phyloP scores from a whole-genome alignment of 1,140 invertebrate species.

The Lamellibrachia luymesi region DNA sequence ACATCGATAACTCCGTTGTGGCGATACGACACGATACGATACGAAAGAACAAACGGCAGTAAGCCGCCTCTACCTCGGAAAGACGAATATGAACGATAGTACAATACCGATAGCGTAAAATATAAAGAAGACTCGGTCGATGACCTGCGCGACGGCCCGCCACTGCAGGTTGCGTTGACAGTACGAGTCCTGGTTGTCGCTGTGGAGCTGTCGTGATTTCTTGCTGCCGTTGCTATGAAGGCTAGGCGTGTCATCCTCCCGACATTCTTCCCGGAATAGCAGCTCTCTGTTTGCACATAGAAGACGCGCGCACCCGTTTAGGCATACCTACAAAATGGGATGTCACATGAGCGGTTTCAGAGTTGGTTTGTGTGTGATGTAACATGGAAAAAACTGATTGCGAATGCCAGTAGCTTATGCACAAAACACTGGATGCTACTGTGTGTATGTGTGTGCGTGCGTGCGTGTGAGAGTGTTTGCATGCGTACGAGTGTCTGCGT shows the following conservation, averaged over 20 bases:
- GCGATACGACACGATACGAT: too few species aligned
- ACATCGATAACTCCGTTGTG: too few species aligned
- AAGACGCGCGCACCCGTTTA: background rate
- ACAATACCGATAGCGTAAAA: conserved; percentile 49
- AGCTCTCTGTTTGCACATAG: background rate
- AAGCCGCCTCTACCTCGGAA: conserved; percentile 8
- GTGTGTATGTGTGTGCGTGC: too few species aligned
- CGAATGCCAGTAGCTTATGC: too few species aligned
- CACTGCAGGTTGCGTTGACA: conserved; percentile 36
- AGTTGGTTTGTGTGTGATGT: background rate
- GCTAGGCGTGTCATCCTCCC: background rate
- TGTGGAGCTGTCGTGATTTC: background rate
- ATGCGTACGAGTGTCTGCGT: background rate
- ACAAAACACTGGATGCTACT: too few species aligned
- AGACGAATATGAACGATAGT: conserved; percentile 37
- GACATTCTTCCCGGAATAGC: conserved; percentile 1
- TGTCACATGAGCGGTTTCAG: background rate
- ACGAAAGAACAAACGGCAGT: too few species aligned
- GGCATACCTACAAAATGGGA: background rate
- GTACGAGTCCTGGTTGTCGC: background rate
- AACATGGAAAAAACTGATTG: too few species aligned
- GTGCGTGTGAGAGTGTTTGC: too few species aligned
- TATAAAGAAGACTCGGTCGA: conserved; percentile 55
- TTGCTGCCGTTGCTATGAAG: background rate
- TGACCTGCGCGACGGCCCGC: conserved; percentile 51